phyloP scores from a whole-genome alignment of 1,140 invertebrate genomes.

The Tribolium castaneum region DNA sequence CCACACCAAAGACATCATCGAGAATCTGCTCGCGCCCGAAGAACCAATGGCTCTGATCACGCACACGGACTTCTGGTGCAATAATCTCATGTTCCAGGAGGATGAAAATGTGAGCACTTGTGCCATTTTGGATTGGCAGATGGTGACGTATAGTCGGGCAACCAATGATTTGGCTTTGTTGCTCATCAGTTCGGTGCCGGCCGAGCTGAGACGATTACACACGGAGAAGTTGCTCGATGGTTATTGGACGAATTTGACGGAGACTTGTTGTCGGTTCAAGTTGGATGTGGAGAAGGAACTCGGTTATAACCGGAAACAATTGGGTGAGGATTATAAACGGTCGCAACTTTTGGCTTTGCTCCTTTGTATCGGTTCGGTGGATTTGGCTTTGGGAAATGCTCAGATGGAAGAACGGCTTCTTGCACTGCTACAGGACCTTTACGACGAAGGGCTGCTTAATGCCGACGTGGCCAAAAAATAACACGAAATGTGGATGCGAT shows the following conservation, averaged over 20 bases:
- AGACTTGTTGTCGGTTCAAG: conserved; percentile 68
- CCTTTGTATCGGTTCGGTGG: conserved; percentile 82
- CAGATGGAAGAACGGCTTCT: conserved; percentile 75
- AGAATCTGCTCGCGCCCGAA: conserved; percentile 72
- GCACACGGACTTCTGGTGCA: conserved; percentile 87
- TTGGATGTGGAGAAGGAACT: conserved; percentile 71
- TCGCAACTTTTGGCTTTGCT: conserved; percentile 79
- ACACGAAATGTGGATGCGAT: neutral
- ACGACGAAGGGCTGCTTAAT: conserved; percentile 69
- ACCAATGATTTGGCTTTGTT: conserved; percentile 84
- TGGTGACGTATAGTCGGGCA: conserved; percentile 81
- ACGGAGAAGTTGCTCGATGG: conserved; percentile 73
- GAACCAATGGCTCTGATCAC: conserved; percentile 78
- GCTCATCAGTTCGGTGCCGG: conserved; percentile 80
- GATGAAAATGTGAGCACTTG: conserved; percentile 65
- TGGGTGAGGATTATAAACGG: conserved; percentile 75
- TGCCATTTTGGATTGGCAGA: conserved; percentile 84
- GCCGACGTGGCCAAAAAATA: conserved; percentile 46
- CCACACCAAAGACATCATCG: conserved; percentile 72
- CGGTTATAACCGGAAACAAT: conserved; percentile 67
- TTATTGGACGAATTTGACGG: conserved; percentile 75
- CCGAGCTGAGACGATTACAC: conserved; percentile 73
- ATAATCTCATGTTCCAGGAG: conserved; percentile 79
- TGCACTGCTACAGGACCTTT: conserved; percentile 71
- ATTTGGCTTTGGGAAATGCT: conserved; percentile 76